These are phyloP conservation scores for Andricus curvator DNA, from an alignment of 2,888 invertebrate genomes.

Conservation along the genomic window DNA sequence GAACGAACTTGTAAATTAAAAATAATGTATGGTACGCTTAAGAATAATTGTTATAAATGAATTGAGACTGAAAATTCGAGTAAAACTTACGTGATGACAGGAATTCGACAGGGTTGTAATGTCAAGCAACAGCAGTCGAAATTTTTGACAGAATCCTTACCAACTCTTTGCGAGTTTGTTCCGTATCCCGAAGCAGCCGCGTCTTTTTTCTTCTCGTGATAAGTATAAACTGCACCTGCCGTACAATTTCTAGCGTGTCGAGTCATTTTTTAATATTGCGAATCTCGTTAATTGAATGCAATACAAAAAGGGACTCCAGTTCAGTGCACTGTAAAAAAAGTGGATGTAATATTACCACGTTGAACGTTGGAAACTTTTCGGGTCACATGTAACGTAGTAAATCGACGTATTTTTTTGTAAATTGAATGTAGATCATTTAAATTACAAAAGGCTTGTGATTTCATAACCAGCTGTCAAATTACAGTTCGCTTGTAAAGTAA, in stretches of 20 bases:
- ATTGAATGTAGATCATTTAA: too few relatives aligned
- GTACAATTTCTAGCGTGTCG: conserved; percentile 99
- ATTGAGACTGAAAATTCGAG: background rate
- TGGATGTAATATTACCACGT: too few relatives aligned
- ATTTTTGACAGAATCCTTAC: conserved; percentile 96
- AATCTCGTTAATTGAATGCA: background rate
- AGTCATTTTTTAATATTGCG: conserved; percentile 83
- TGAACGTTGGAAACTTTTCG: too few relatives aligned
- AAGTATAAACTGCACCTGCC: conserved; percentile 98
- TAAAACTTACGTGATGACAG: conserved; percentile 88
- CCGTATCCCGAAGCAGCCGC: conserved; percentile 97
- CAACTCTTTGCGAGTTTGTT: conserved; percentile 90
- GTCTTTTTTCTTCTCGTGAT: conserved; percentile 98
- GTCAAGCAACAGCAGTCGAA: conserved; percentile 99
- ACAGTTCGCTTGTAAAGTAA: too few relatives aligned
- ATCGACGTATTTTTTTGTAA: too few relatives aligned
- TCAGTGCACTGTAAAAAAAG: too few relatives aligned
- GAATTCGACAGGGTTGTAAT: conserved; percentile 96
- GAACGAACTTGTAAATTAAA: too few relatives aligned
- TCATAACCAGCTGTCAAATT: too few relatives aligned
- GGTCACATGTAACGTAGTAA: too few relatives aligned
- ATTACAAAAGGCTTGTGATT: too few relatives aligned
- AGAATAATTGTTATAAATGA: background rate
- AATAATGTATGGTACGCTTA: too few relatives aligned
- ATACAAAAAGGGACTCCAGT: background rate